Conservation (phyloP, 1,140 invertebrate genomes). For the Palaemon carinicauda region DNA sequence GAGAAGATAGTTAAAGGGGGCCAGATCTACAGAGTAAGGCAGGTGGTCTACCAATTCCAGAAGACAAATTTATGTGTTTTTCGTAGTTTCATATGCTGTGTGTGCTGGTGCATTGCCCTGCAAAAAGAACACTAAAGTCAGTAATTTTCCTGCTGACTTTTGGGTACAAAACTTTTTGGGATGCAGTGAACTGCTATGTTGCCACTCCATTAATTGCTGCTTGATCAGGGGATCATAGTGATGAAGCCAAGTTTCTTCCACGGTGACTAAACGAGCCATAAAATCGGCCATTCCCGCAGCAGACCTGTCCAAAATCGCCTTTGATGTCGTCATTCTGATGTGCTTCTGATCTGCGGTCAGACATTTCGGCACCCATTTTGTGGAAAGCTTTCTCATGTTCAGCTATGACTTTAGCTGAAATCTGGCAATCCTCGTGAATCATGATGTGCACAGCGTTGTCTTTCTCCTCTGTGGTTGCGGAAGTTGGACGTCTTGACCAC, state of each 20-base stretch:
- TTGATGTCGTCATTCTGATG: background rate
- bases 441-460: background rate
- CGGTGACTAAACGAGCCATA: background rate
- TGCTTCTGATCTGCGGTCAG: background rate
- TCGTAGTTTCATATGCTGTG: no score
- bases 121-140: slow-evolving; percentile 35
- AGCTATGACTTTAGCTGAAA: slow-evolving; percentile 5
- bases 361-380: background rate
- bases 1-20: no score
- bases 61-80: no score
- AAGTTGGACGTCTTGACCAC: background rate
- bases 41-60: no score
- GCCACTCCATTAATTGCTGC: slow-evolving; percentile 31
- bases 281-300: background rate
- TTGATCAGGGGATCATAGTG: no score
- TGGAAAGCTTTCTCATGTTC: background rate
- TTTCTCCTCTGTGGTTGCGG: slow-evolving; percentile 6
- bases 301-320: background rate
- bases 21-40: no score
- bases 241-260: background rate
- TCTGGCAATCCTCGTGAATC: background rate
- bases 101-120: no score
- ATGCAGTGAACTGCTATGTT: slow-evolving; percentile 5
- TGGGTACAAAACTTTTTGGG: slow-evolving; percentile 35
- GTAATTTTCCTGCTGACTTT: slow-evolving; percentile 16